A percentile compares a stretch with the other conserved stretches of the same genome.
phyloP scores from a whole-genome alignment of 2,888 invertebrate genomes.

The Drosophila histrio region DNA sequence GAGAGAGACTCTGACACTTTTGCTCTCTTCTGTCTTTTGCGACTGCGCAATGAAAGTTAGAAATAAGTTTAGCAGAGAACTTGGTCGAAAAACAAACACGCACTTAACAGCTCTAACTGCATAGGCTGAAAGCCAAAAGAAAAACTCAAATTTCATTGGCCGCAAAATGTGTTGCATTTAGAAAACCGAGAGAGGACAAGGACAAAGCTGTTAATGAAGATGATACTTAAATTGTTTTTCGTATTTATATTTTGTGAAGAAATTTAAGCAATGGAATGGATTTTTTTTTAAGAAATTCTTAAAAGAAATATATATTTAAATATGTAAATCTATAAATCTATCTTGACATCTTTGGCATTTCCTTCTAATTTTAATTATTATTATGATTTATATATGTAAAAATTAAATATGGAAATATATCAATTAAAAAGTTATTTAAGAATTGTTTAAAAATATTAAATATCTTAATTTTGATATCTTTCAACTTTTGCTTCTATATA shows the following conservation, averaged over 20 bases:
- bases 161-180: slow-evolving; percentile 22
- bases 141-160: slow-evolving; percentile 47
- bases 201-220: not conserved
- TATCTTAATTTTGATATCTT: not conserved
- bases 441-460: not conserved
- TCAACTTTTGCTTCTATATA: too few relatives aligned
- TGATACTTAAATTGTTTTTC: not conserved
- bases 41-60: slow-evolving; percentile 27
- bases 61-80: slow-evolving; percentile 7
- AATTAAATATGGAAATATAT: too few relatives aligned
- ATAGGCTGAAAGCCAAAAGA: slow-evolving; percentile 15
- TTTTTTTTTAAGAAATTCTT: too few relatives aligned
- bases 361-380: not conserved
- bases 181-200: slow-evolving; percentile 5
- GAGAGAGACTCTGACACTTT: too few relatives aligned
- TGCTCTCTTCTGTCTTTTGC: slow-evolving; percentile 38
- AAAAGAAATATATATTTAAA: too few relatives aligned
- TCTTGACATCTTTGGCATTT: too few relatives aligned
- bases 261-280: too few relatives aligned
- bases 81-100: slow-evolving; percentile 10
- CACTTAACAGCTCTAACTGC: slow-evolving; percentile 22
- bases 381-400: not conserved
- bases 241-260: not conserved
- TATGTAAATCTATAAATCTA: too few relatives aligned
- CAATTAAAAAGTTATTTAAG: not conserved